Conservation (phyloP, 2,888 invertebrate genomes). For the Tenodera sinensis region DNA sequence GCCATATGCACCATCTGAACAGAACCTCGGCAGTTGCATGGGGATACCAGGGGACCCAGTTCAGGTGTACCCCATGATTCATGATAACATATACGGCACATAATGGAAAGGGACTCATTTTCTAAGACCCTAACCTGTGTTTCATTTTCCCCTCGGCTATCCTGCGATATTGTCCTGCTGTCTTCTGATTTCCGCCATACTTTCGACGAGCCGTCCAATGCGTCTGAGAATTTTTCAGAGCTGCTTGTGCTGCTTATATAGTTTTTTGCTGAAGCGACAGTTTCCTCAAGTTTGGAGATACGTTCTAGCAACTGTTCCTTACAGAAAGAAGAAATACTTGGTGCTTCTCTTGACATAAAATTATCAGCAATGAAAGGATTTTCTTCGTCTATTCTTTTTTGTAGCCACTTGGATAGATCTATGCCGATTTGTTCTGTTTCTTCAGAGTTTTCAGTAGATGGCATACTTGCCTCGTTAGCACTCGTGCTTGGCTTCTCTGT, state of each 20-base stretch:
- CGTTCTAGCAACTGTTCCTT: background rate
- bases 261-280: background rate
- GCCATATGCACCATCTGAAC: constrained; percentile 12
- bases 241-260: background rate
- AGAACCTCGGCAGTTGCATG: constrained; percentile 13
- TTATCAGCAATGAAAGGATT: background rate
- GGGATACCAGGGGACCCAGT: background rate
- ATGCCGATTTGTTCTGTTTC: background rate
- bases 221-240: background rate
- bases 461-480: background rate
- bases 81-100: constrained; percentile 17
- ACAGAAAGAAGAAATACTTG: background rate
- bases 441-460: background rate
- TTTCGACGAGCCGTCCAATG: background rate
- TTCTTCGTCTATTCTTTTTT: background rate
- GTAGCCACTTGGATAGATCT: background rate
- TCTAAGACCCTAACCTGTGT: background rate
- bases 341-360: background rate
- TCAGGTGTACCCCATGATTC: background rate
- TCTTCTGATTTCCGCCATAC: background rate
- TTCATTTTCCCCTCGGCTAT: background rate
- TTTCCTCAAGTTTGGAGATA: background rate
- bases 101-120: background rate
- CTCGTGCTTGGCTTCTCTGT: background rate
- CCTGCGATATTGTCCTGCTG: background rate